Evolutionary conservation across 2,888 invertebrate species (phyloP), one percentile per base, ranked within the genome.

Genomic region (Cremastinae sp.): DNA sequence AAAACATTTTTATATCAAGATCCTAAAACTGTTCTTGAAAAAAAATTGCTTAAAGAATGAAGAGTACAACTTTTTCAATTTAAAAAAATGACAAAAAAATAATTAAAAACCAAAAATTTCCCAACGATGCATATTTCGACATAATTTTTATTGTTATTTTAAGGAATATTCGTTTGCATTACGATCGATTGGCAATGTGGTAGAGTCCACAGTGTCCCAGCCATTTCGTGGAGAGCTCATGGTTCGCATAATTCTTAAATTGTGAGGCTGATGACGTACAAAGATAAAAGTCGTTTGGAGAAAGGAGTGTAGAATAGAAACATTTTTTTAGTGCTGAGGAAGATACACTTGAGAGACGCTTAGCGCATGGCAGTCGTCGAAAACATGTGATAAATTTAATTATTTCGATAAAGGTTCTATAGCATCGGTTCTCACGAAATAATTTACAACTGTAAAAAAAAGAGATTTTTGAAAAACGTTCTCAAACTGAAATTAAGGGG

Each of bases 161-260:
- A 70, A 65, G 28, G 2, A 28, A 28, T 2, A 28, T 28, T 28
- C 5, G 68, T 58, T 79, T 72, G 77, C 62, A 65, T 70, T 72
- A 78, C 49, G 51, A 69, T 62, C 62, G 71, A 80, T 71, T 73
- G 78, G 74, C 75, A 78, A 10, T 8, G 45, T 18, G 43, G 38
- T 22, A 41, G 36, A 51, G 22, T 78, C 76, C 68, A 69, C 78
- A 79, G 81, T 79, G 77, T 75, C 75, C 65, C 77, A 78, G 81
- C 80, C 81, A 81, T 82, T 80, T 61, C 51, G 74, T 58, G 54
- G 18, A 41, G 79, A 76, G 78, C 78, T 76, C 74, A 70, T 71
- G 36, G 72, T 75, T 72, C 74, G 75, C 72, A 64, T 72, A 70
- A 74, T 79, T 74, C 72, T 76, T 71, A 49, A 18, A 70, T 72